These are phyloP conservation scores for Neoscelio sp. DNA, from an alignment of 2,888 invertebrate species.

Conservation along the genomic window DNA sequence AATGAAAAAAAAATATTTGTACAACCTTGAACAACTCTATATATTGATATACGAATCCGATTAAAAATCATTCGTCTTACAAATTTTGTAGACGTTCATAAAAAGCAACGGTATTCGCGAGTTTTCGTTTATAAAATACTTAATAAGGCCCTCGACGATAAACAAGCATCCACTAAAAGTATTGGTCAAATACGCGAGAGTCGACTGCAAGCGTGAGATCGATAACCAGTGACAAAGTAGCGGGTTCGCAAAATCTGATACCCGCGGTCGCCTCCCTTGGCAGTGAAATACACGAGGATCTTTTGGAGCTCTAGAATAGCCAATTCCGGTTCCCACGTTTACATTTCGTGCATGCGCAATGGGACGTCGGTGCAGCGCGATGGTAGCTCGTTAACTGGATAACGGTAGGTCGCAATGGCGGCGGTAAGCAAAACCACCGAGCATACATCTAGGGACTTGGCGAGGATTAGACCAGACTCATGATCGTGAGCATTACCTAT, in stretches of 20 bases:
- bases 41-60: too few species aligned
- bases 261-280: constrained; percentile 55
- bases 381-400: constrained; percentile 83
- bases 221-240: constrained; percentile 57
- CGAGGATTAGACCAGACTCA: constrained; percentile 31
- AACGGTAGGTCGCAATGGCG: constrained; percentile 81
- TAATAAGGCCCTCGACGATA: not conserved
- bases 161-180: too few species aligned
- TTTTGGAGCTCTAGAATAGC: constrained; percentile 71
- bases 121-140: too few species aligned
- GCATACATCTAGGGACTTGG: constrained; percentile 37
- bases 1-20: too few species aligned
- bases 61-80: too few species aligned
- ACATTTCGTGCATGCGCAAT: constrained; percentile 83
- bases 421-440: constrained; percentile 42
- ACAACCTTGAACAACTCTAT: too few species aligned
- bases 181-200: constrained; percentile 19
- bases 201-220: constrained; percentile 43
- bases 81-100: too few species aligned
- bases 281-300: constrained; percentile 61
- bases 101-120: too few species aligned
- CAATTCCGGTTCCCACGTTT: constrained; percentile 83
- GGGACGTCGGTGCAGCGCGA: constrained; percentile 79
- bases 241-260: constrained; percentile 64
- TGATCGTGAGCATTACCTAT: constrained; percentile 9